Conservation (phyloP, 2,888 invertebrate species). For the Horisme vitalbata region DNA sequence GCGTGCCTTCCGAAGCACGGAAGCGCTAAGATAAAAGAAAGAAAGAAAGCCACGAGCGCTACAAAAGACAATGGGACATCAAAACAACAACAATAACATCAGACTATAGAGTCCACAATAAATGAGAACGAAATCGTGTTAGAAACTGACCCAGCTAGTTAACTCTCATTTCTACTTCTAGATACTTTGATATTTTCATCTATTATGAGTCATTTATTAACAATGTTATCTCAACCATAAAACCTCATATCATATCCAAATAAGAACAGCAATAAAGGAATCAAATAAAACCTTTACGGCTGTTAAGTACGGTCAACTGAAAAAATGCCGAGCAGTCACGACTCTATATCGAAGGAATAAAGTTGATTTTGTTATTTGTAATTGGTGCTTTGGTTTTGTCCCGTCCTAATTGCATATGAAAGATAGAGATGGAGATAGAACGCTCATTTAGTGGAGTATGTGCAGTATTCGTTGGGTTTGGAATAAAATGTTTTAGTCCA, state of each 20-base stretch:
- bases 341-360: slow-evolving; percentile 9
- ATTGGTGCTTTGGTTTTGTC: slow-evolving; percentile 26
- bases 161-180: no score
- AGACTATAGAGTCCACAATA: no score
- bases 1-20: no score
- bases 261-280: slow-evolving; percentile 33
- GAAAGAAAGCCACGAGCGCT: no score
- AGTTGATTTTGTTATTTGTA: slow-evolving; percentile 12
- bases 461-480: slow-evolving; percentile 6
- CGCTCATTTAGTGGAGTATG: slow-evolving; percentile 19
- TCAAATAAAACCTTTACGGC: slow-evolving; percentile 35
- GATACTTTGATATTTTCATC: slow-evolving; percentile 13
- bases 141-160: no score
- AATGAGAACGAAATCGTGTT: no score
- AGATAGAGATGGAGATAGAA: slow-evolving; percentile 18
- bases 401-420: slow-evolving; percentile 24
- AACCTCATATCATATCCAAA: slow-evolving; percentile 33
- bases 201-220: slow-evolving; percentile 24
- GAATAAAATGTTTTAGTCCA: slow-evolving; percentile 1
- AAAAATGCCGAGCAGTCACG: slow-evolving; percentile 15
- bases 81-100: no score
- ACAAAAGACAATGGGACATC: no score
- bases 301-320: slow-evolving; percentile 25
- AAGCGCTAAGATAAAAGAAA: no score
- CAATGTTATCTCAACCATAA: slow-evolving; percentile 27